phyloP scores from a whole-genome alignment of 2,888 invertebrate genomes.

The Seira musarum region DNA sequence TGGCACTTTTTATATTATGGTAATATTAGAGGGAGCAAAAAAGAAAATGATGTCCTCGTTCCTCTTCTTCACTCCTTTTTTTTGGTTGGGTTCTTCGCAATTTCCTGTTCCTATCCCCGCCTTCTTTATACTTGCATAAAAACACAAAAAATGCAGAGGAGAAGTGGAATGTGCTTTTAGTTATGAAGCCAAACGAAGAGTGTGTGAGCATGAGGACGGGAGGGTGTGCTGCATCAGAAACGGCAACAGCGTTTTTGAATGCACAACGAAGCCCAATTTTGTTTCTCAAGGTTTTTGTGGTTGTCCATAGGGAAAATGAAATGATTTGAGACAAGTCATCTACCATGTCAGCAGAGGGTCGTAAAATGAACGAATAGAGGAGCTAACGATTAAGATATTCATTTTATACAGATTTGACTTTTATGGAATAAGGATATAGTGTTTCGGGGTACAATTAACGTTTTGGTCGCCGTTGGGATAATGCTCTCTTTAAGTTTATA shows the following conservation, averaged over 20 bases:
- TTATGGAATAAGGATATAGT: not conserved
- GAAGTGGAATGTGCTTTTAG: conserved; percentile 3
- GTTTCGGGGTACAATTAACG: not conserved
- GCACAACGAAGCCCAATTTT: conserved; percentile 3
- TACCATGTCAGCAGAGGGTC: conserved; percentile 8
- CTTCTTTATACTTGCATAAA: conserved; percentile 20
- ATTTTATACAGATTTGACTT: not conserved
- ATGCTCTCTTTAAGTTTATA: too few species aligned
- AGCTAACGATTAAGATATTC: conserved; percentile 1
- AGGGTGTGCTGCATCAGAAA: too few species aligned
- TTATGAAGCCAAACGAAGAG: not conserved
- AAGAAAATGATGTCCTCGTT: conserved; percentile 23
- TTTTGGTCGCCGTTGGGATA: too few species aligned
- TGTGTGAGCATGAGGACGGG: not conserved
- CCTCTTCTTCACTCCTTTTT: conserved; percentile 6
- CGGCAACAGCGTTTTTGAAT: not conserved
- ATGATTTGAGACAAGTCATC: conserved; percentile 12
- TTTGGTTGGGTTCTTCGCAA: conserved; percentile 51
- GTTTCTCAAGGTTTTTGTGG: conserved; percentile 3
- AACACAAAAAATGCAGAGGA: not conserved
- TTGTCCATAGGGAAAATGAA: conserved; percentile 10
- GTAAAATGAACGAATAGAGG: not conserved
- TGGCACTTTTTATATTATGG: conserved; percentile 41
- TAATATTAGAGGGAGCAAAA: not conserved
- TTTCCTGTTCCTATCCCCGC: conserved; percentile 46